Base-by-base conservation (phyloP, 2,113 vertebrate species). In the Nerophis ophidion region DNA sequence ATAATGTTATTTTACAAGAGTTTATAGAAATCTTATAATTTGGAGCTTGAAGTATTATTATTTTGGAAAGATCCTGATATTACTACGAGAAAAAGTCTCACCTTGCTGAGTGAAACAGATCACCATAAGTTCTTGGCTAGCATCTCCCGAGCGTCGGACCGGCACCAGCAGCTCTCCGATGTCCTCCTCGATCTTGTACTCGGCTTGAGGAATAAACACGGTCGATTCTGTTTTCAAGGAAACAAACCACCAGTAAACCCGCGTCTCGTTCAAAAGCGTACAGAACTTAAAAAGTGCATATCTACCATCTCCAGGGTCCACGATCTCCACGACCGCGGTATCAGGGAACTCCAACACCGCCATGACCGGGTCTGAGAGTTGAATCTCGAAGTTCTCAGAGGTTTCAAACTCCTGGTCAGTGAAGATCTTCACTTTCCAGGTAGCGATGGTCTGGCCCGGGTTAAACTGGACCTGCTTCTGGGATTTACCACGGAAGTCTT, bases 391-490 rank as follows among this genome's bases (percentile, higher is more conserved):
- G n/a, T 81, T 90, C 82, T 95, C 92, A 0, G 91, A 93, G 17
- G 82, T 87, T 76, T 95, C 91, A 0, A 92, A 93, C 86, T 93
- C 81, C 55, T 88, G 82, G 70, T 94, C 93, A 1, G 88, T 89
- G 73, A 93, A 84, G 77, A 95, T 91, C 69, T 89, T 92, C 58
- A 95, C 92, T 76, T 49, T 85, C 93, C 93, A 95, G 33, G 76
- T 86, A 2, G 92, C 92, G 0, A 58, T 82, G 15, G 89, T 91
- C 79, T 95, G 93, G 34, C 92, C 91, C 0, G 93, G 94, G 63
- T 90, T 92, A 81, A 96, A 95, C 34, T 91, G 91, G 63, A 93
- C 89, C 70, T 91, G 90, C 71, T 92, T 91, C 81, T 92, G 91
- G 51, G 84, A 48, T 72, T 92, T 93, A 6, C 87, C 91, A 48